phyloP scores from a whole-genome alignment of 1,140 invertebrate genomes.

The Schlechtendalia chinensis region DNA sequence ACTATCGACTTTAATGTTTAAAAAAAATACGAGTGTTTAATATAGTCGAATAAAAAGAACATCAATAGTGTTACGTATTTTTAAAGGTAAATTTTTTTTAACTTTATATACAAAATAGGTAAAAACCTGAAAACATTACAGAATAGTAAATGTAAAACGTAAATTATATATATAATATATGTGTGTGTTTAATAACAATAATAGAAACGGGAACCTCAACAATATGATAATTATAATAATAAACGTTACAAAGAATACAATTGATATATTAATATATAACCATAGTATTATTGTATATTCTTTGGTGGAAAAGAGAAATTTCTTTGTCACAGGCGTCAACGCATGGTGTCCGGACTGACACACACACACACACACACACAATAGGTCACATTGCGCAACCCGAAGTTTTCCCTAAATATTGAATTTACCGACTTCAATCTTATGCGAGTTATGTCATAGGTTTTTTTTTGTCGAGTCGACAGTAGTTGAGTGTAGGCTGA shows the following conservation, averaged over 20 bases:
- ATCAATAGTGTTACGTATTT: neutral
- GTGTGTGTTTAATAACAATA: neutral
- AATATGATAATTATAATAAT: neutral
- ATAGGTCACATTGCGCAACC: conserved; percentile 36
- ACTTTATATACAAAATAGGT: neutral
- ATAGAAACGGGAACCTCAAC: neutral
- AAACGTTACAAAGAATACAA: neutral
- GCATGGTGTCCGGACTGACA: neutral
- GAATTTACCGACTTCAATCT: conserved; percentile 2
- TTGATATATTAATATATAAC: neutral
- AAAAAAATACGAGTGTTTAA: neutral
- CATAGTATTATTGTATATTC: neutral
- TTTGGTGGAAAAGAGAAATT: conserved; percentile 26
- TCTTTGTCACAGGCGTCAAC: conserved; percentile 3
- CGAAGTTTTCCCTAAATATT: conserved; percentile 27
- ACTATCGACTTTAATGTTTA: neutral
- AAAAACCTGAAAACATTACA: neutral
- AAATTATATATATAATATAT: neutral
- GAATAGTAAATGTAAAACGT: neutral
- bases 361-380: conserved; percentile 23
- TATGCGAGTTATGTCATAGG: neutral
- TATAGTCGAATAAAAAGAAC: too few species aligned
- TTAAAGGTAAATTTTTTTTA: neutral
- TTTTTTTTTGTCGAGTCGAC: neutral
- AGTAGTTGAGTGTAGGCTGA: neutral